Percentiles rank a stretch among this genome's conserved stretches.
phyloP scores from a whole-genome alignment of 2,797 vertebrate species.

The Perodicticus potto region DNA sequence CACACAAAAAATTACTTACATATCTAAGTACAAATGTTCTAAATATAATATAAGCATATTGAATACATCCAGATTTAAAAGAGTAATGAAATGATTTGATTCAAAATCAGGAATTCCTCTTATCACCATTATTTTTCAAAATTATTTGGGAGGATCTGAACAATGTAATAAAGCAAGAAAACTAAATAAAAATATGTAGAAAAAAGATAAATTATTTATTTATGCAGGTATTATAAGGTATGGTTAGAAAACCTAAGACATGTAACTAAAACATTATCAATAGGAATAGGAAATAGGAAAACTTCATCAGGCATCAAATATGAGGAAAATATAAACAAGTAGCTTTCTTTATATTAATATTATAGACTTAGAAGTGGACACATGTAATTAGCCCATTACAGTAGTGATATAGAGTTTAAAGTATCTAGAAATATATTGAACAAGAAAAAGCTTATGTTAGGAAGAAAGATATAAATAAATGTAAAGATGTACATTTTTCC shows the following conservation, averaged over 20 bases:
- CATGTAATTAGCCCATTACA: neutral
- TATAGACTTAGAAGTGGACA: neutral
- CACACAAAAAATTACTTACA: neutral
- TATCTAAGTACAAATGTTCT: neutral
- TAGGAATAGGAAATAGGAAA: no score
- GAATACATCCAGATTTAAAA: neutral
- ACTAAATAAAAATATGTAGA: neutral
- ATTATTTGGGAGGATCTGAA: neutral
- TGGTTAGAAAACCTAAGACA: neutral
- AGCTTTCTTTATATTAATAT: conserved; percentile 13
- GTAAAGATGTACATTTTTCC: neutral
- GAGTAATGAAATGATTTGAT: neutral
- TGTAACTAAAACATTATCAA: neutral
- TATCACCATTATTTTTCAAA: neutral
- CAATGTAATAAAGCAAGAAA: neutral
- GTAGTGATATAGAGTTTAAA: neutral
- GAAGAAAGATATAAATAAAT: neutral
- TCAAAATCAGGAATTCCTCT: neutral
- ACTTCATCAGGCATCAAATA: neutral
- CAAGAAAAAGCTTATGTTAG: neutral
- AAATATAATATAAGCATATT: neutral
- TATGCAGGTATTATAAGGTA: neutral
- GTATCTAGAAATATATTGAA: conserved; percentile 7
- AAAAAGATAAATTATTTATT: neutral
- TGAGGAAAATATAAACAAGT: neutral